Conservation (phyloP, 2,113 vertebrate species). For the Mirza zaza region DNA sequence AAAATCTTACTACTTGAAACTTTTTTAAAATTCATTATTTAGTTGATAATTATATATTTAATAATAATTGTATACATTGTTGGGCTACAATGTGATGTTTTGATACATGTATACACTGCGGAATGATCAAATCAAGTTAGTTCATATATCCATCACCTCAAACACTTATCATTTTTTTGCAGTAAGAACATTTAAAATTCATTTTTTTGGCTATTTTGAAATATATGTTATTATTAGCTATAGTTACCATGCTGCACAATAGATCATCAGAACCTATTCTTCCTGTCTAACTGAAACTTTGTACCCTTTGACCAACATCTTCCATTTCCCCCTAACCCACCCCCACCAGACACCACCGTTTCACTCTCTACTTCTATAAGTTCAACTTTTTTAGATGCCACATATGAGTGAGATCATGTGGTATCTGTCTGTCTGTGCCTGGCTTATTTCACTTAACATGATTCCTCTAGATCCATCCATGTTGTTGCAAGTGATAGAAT, state of each 20-base stretch:
- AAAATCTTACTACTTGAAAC: background rate
- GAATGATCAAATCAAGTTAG: background rate
- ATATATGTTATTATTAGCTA: background rate
- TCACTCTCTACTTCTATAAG: background rate
- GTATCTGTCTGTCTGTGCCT: background rate
- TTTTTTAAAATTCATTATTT: background rate
- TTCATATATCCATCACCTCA: background rate
- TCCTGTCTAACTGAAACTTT: background rate
- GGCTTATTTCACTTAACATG: background rate
- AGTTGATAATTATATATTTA: background rate
- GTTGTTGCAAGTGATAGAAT: background rate
- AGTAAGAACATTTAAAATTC: background rate
- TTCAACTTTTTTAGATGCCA: background rate
- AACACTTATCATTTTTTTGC: background rate
- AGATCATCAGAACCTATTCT: background rate
- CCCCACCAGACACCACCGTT: background rate
- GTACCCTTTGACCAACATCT: background rate
- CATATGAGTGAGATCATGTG: background rate
- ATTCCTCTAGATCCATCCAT: background rate
- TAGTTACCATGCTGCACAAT: background rate
- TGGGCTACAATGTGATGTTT: background rate
- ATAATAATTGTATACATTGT: background rate
- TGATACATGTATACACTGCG: background rate
- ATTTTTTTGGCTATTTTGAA: background rate
- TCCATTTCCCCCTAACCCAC: background rate